Conservation (phyloP, 2,797 vertebrate species). For the Trichosurus vulpecula region DNA sequence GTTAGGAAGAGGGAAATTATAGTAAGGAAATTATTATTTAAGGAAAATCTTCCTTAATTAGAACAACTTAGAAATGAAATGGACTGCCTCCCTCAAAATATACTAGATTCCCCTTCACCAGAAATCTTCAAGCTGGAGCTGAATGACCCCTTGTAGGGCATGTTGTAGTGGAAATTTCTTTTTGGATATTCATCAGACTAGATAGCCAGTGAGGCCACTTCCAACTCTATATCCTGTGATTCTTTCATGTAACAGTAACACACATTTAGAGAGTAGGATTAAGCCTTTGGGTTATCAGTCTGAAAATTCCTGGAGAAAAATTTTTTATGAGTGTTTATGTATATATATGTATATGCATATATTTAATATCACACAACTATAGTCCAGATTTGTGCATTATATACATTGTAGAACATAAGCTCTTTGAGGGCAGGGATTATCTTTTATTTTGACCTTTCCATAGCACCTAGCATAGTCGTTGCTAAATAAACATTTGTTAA, state of each 20-base stretch:
- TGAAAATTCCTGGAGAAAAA: neutral
- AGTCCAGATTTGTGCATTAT: neutral
- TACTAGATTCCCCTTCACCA: neutral
- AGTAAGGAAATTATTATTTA: neutral
- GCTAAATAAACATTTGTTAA: neutral
- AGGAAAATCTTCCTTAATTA: neutral
- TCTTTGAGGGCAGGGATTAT: neutral
- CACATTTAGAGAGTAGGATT: neutral
- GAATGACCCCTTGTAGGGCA: neutral
- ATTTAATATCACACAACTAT: neutral
- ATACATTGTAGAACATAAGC: neutral
- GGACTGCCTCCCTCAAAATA: neutral
- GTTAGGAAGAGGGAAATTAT: neutral
- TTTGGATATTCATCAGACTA: neutral
- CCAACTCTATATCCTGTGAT: neutral
- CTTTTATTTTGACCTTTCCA: neutral
- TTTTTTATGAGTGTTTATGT: neutral
- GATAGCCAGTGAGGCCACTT: no score
- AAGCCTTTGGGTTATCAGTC: neutral
- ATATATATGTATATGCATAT: neutral
- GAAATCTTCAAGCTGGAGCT: neutral
- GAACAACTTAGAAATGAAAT: neutral
- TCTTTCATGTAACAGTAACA: neutral
- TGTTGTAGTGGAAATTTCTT: neutral
- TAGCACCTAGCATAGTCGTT: neutral